These are phyloP conservation scores for Coluber constrictor DNA, from an alignment of 2,797 vertebrate species.

Conservation along the genomic window DNA sequence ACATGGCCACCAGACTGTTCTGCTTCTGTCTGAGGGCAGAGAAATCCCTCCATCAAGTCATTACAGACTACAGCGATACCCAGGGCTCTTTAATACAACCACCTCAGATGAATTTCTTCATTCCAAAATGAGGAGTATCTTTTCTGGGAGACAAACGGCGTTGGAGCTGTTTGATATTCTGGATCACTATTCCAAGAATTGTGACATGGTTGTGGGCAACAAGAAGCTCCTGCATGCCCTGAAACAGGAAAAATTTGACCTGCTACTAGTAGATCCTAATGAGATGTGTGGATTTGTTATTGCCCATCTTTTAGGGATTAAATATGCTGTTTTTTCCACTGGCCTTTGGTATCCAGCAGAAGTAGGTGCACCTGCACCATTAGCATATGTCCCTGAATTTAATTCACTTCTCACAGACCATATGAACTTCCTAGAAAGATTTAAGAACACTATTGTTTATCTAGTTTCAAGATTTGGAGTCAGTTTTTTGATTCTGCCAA, in stretches of 20 bases:
- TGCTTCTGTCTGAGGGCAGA: constrained; percentile 92
- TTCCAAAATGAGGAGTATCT: constrained; percentile 95
- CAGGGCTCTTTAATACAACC: constrained; percentile 95
- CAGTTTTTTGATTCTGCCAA: constrained; percentile 90
- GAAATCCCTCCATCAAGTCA: constrained; percentile 85
- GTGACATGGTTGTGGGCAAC: constrained; percentile 91
- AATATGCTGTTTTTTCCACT: constrained; percentile 95
- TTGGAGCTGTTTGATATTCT: constrained; percentile 95
- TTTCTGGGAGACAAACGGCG: constrained; percentile 91
- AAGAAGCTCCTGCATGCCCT: constrained; percentile 80
- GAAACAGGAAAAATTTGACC: constrained; percentile 87
- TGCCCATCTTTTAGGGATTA: constrained; percentile 89
- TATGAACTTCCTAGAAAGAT: constrained; percentile 89
- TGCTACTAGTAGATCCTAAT: constrained; percentile 95
- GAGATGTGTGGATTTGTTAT: constrained; percentile 99
- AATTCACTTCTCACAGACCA: constrained; percentile 95
- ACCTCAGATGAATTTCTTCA: constrained; percentile 94
- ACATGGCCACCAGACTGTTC: constrained; percentile 89
- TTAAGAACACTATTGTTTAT: constrained; percentile 89
- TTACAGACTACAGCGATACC: constrained; percentile 90
- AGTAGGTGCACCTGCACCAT: constrained; percentile 91
- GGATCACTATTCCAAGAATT: constrained; percentile 96
- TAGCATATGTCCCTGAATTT: constrained; percentile 97
- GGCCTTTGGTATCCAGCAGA: constrained; percentile 98
- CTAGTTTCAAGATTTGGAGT: constrained; percentile 91